A percentile compares a stretch with the other conserved stretches of the same genome.
Evolutionary conservation across 1,140 invertebrate species (phyloP).

Genomic region (Laupala kohalensis): DNA sequence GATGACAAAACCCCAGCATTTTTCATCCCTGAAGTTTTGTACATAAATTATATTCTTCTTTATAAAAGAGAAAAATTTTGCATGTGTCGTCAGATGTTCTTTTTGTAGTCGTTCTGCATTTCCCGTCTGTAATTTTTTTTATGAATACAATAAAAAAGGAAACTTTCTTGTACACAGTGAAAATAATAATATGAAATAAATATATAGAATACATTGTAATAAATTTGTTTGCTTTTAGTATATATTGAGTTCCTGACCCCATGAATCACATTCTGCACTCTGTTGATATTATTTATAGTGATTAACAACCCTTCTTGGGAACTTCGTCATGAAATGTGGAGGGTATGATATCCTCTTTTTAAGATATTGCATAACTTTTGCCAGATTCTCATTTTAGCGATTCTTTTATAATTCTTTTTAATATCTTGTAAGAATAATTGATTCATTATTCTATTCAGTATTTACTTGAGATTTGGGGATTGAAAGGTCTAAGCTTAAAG

Average conservation of each 20-base stretch:
- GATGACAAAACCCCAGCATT: slow-evolving; percentile 10
- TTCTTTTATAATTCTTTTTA: too few relatives aligned
- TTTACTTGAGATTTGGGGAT: too few relatives aligned
- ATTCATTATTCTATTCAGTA: too few relatives aligned
- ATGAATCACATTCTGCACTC: slow-evolving; percentile 15
- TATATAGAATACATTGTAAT: slow-evolving; percentile 40
- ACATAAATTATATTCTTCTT: slow-evolving; percentile 12
- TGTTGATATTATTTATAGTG: background rate
- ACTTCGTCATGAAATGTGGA: too few relatives aligned
- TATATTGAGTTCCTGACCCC: slow-evolving; percentile 5
- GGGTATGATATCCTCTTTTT: too few relatives aligned
- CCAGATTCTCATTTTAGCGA: too few relatives aligned
- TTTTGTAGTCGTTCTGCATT: slow-evolving; percentile 12
- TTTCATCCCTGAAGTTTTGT: slow-evolving; percentile 12
- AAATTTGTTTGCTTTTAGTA: slow-evolving; percentile 20
- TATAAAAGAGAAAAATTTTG: slow-evolving; percentile 5
- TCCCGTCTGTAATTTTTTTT: slow-evolving; percentile 16
- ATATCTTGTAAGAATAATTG: too few relatives aligned
- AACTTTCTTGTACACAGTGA: slow-evolving; percentile 39
- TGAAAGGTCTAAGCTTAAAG: too few relatives aligned
- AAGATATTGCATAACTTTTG: too few relatives aligned
- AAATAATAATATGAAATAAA: slow-evolving; percentile 36
- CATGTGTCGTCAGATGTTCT: slow-evolving; percentile 9
- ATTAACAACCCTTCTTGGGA: too few relatives aligned
- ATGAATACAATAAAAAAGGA: slow-evolving; percentile 19